Conservation (phyloP, 2,888 invertebrate genomes). For the Eucera pruinosa region DNA sequence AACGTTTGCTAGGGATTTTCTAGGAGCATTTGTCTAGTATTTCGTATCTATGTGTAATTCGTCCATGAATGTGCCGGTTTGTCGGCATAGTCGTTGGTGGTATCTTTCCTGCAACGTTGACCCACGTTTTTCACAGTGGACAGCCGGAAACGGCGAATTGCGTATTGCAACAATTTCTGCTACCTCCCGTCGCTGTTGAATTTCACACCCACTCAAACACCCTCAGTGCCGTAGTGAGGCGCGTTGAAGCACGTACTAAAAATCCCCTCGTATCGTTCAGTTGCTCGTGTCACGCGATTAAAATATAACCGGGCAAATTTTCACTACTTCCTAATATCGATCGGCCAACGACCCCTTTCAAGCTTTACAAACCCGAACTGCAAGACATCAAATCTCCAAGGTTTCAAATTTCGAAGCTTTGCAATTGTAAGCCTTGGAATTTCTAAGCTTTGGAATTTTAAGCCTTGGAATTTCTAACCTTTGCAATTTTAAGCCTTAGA, state of each 20-base stretch:
- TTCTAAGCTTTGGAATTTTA: too few relatives aligned
- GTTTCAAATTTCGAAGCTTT: too few relatives aligned
- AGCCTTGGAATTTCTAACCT: too few relatives aligned
- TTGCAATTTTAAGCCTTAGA: too few relatives aligned
- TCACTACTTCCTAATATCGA: conserved; percentile 21
- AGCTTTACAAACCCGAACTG: too few relatives aligned
- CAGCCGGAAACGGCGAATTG: not conserved
- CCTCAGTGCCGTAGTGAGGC: conserved; percentile 10
- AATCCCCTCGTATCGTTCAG: not conserved
- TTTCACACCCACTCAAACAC: conserved; percentile 29
- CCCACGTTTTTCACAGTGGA: not conserved
- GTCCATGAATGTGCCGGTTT: not conserved
- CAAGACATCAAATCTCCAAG: too few relatives aligned
- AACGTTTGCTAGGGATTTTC: not conserved
- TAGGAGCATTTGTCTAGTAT: not conserved
- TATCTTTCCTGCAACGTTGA: not conserved
- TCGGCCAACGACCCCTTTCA: not conserved
- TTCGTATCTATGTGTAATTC: conserved; percentile 15
- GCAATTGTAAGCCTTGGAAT: too few relatives aligned
- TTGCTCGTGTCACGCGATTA: conserved; percentile 39
- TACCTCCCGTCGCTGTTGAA: not conserved
- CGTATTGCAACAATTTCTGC: conserved; percentile 1
- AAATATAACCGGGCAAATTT: conserved; percentile 42
- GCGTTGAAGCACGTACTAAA: conserved; percentile 12
- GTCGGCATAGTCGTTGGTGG: not conserved